Evolutionary conservation across 2,797 vertebrate genomes (phyloP).

Genomic region (Pangasius krempfi): DNA sequence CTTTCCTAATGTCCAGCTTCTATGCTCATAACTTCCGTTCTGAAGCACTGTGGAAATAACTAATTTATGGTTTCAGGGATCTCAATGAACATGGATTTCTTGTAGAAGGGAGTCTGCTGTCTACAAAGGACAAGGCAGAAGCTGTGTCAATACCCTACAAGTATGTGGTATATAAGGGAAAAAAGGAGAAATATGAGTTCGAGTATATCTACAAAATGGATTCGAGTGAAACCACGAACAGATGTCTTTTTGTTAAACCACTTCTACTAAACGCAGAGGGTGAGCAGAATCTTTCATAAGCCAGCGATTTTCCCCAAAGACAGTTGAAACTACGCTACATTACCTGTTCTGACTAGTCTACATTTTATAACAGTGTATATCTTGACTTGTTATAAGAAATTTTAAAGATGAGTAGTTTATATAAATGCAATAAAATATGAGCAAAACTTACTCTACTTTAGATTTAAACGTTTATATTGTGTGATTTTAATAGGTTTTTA

Average conservation of each 20-base stretch:
- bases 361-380: too few relatives aligned
- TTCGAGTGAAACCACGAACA: constrained; percentile 60
- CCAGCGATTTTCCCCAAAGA: background rate
- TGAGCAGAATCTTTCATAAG: constrained; percentile 45
- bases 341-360: background rate
- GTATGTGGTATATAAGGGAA: constrained; percentile 70
- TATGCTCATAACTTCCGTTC: background rate
- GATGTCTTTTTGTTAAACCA: constrained; percentile 74
- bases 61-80: constrained; percentile 62
- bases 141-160: constrained; percentile 82
- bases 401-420: background rate
- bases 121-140: constrained; percentile 48
- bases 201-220: constrained; percentile 84
- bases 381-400: background rate
- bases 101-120: constrained; percentile 71
- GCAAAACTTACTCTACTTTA: background rate
- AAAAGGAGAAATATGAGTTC: constrained; percentile 34
- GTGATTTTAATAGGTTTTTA: background rate
- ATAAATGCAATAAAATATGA: background rate
- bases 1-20: background rate
- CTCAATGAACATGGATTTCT: constrained; percentile 78
- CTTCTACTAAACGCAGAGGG: constrained; percentile 63
- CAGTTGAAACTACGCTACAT: background rate
- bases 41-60: background rate
- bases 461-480: background rate